Evolutionary conservation across 2,888 invertebrate species (phyloP).

Genomic region (Ophraella communa): DNA sequence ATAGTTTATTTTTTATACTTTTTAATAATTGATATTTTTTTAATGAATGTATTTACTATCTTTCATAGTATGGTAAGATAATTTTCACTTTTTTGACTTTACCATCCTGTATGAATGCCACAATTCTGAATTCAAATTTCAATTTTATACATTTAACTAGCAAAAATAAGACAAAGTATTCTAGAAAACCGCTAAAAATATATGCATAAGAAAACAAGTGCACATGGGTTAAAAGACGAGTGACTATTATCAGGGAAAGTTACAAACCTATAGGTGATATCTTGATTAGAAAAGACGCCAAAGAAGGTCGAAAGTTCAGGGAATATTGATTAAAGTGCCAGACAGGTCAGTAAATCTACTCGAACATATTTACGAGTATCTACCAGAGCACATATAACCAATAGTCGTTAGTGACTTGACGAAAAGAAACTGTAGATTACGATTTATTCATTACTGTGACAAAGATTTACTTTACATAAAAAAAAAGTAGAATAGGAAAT

Average conservation of each 20-base stretch:
- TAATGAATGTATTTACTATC: too few species aligned
- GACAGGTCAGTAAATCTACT: constrained; percentile 5
- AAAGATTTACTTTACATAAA: neutral
- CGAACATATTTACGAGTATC: constrained; percentile 7
- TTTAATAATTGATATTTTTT: too few species aligned
- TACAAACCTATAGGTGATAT: constrained; percentile 14
- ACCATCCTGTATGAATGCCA: too few species aligned
- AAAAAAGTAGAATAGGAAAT: neutral
- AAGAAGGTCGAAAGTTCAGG: constrained; percentile 38
- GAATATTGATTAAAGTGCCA: constrained; percentile 29
- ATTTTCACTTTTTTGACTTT: too few species aligned
- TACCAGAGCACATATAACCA: neutral
- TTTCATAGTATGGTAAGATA: too few species aligned
- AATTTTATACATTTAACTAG: too few species aligned
- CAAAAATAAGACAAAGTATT: neutral
- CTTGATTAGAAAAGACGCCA: constrained; percentile 22
- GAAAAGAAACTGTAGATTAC: neutral
- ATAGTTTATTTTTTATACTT: too few species aligned
- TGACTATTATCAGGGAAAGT: neutral
- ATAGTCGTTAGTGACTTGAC: too few species aligned
- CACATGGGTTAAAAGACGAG: neutral
- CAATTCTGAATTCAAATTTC: too few species aligned
- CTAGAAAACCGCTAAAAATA: neutral
- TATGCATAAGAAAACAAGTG: neutral
- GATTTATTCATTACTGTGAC: neutral